A percentile compares a stretch with the other conserved stretches of the same genome.
Evolutionary conservation across 2,888 invertebrate species (phyloP).

Genomic region (Cataglyphis altisquamis): DNA sequence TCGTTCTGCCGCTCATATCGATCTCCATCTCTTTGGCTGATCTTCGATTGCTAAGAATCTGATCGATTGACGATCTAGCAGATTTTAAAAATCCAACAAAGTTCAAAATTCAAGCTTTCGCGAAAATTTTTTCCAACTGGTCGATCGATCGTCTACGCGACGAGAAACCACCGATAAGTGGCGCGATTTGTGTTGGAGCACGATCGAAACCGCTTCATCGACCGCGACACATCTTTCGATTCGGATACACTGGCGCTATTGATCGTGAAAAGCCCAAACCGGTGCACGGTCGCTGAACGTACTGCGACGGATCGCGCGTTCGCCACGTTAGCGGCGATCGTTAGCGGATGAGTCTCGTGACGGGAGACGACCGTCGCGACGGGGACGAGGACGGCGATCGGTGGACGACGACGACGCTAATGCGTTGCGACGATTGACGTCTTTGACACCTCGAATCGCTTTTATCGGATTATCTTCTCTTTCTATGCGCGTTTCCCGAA

Average conservation of each 20-base stretch:
- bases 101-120: neutral
- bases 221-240: constrained; percentile 12
- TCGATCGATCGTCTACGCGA: neutral
- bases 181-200: neutral
- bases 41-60: neutral
- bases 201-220: neutral
- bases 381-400: constrained; percentile 16
- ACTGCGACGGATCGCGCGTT: constrained; percentile 55
- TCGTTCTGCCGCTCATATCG: constrained; percentile 68
- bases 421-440: constrained; percentile 67
- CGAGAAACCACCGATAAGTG: neutral
- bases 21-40: constrained; percentile 69
- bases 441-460: constrained; percentile 75
- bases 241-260: constrained; percentile 23
- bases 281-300: constrained; percentile 27
- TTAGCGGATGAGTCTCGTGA: constrained; percentile 69
- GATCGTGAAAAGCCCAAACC: constrained; percentile 2
- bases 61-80: neutral
- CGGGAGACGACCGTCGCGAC: constrained; percentile 35
- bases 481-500: neutral
- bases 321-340: constrained; percentile 58
- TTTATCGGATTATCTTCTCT: constrained; percentile 46
- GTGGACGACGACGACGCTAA: constrained; percentile 58
- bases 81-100: neutral
- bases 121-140: neutral